Base-by-base conservation (phyloP, 1,140 invertebrate genomes). In the Psix sp. region DNA sequence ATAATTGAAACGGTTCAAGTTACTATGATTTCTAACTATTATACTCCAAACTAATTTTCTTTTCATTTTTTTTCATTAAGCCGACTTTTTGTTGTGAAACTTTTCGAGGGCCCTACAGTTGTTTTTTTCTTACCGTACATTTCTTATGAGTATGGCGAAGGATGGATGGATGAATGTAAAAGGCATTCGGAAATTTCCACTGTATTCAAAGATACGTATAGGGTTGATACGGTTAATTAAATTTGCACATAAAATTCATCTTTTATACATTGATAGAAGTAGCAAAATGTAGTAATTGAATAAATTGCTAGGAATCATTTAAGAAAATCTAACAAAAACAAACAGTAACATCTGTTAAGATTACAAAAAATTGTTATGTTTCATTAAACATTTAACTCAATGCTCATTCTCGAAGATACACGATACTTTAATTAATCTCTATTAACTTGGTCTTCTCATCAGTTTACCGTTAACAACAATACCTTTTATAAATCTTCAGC, bases 391-490 rank as follows among this genome's bases (percentile, higher is more conserved):
- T 29, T 29, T 3, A 29, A 29, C 26, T n/a, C 7, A 29, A 29
- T 10, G 26, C 26, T 29, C 15, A 14, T 6, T 16, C 29, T 33
- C 15, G 39, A 46, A 54, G 24, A 21, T 40, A 48, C 18, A 7
- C 20, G 59, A 52, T 36, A 40, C 62, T 29, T 66, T 54, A 66
- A 66, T 66, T 66, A 54, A 54, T 66, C 51, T 66, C 48, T 42
- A 65, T 65, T 54, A 63, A 42, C 20, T 54, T 65, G 42, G 48
- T 48, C 40, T 49, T 31, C 40, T 13, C 62, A 15, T 46, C 48
- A 20, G 21, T 56, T 42, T 57, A 57, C 63, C 43, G 63, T 67
- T 67, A 57, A 66, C 42, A 56, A 66, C 62, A 66, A 67, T 57
- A 13, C 43, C 29, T 67, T 42, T 16, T 42, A 42, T 38, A 49